phyloP scores from a whole-genome alignment of 2,888 invertebrate genomes.

The Escarpia spicata region DNA sequence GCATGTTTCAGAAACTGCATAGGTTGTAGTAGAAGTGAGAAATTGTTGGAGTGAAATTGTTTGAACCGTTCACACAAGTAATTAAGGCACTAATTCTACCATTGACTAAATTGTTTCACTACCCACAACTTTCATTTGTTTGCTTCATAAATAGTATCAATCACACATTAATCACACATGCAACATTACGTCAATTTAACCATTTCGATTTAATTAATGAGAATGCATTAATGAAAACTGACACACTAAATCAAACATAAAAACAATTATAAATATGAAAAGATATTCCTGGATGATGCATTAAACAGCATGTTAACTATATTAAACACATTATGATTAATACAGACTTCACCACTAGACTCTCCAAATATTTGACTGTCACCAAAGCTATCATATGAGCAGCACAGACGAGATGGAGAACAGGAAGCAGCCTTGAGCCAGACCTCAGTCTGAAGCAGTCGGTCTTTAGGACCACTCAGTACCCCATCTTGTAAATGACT shows the following conservation, averaged over 20 bases:
- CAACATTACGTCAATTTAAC: background rate
- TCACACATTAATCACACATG: background rate
- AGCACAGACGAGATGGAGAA: background rate
- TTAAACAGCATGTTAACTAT: background rate
- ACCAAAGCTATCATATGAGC: background rate
- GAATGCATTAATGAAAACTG: background rate
- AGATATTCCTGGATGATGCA: background rate
- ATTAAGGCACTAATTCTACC: constrained; percentile 6
- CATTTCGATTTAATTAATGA: background rate
- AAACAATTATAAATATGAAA: background rate
- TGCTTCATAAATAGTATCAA: background rate
- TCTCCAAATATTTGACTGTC: background rate
- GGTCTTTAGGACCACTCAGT: background rate
- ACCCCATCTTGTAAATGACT: background rate
- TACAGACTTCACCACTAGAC: background rate
- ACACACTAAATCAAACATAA: background rate
- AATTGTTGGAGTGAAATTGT: background rate
- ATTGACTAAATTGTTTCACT: background rate
- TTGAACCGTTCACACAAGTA: no score
- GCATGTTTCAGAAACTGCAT: background rate
- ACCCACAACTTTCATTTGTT: background rate
- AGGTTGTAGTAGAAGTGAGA: background rate
- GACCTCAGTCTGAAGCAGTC: background rate
- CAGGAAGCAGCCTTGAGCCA: background rate
- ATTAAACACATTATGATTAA: background rate